Evolutionary conservation across 1,140 invertebrate genomes (phyloP).

Genomic region (Trichoplusia ni): DNA sequence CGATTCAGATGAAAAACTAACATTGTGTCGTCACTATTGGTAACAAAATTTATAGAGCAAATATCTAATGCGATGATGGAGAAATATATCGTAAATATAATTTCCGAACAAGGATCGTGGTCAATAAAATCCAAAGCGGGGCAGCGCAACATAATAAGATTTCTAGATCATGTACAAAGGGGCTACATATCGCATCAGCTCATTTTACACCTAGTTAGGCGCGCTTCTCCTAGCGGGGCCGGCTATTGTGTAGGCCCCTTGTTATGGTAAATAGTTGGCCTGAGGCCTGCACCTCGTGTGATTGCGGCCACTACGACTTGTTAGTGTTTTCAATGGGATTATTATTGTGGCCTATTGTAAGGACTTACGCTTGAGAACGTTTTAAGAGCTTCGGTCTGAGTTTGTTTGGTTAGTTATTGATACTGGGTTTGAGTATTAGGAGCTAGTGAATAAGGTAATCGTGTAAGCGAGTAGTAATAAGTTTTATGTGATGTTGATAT

Average conservation of each 20-base stretch:
- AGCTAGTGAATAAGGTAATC: too few relatives aligned
- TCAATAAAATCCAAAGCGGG: conserved; percentile 13
- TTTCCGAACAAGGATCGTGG: not conserved
- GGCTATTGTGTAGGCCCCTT: conserved; percentile 56
- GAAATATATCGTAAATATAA: conserved; percentile 1
- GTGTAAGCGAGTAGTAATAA: too few relatives aligned
- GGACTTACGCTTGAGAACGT: not conserved
- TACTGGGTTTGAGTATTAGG: too few relatives aligned
- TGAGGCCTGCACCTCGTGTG: conserved; percentile 37
- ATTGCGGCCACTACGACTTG: conserved; percentile 31
- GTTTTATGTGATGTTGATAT: too few relatives aligned
- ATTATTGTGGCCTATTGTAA: conserved; percentile 33
- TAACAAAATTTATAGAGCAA: not conserved
- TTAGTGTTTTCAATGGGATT: conserved; percentile 45
- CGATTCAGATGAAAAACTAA: not conserved
- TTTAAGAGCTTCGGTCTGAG: conserved; percentile 4
- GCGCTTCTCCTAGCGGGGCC: conserved; percentile 36
- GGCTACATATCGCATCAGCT: conserved; percentile 34
- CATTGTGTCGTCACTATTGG: not conserved
- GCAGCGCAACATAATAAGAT: conserved; percentile 26
- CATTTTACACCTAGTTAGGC: conserved; percentile 59
- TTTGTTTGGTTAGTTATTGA: not conserved
- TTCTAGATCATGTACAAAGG: conserved; percentile 41
- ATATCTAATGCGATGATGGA: not conserved
- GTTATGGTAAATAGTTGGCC: conserved; percentile 66